Base-by-base conservation (phyloP, 2,888 invertebrate genomes). In the Cephus spinipes region DNA sequence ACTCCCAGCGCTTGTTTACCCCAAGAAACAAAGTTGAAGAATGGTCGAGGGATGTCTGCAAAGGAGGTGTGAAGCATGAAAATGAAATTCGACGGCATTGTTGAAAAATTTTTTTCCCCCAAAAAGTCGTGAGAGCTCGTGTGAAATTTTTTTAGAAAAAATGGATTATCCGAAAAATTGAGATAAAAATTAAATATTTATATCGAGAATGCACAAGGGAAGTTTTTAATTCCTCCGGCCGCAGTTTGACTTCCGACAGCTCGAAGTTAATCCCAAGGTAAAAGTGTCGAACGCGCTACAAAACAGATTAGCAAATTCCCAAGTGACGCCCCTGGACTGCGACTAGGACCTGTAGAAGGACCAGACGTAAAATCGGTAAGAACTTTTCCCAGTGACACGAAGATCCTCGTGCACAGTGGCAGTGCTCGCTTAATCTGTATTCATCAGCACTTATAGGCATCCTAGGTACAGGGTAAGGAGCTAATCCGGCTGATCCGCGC, bases 401-500 rank as follows among this genome's bases (percentile, higher is more conserved):
- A 9, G 55, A 55, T 55, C 55, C 55, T 55, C 15, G 85, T 83
- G 86, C 87, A 81, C 82, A 86, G 85, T 83, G 31, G 31, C 81
- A 83, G 85, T 82, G 84, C 85, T 87, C 85, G 84, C 81, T 89
- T 90, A 90, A 90, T 90, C 90, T 88, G 88, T 85, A 89, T 90
- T 90, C 90, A 90, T 90, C 90, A 88, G 86, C 87, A 88, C 87
- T 89, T 88, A 89, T 89, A 89, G 88, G 85, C 87, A 83, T 83
- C 84, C 84, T 83, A 81, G 86, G 84, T 81, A 82, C 81, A 85
- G 85, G 84, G 86, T 86, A 87, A 88, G 85, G 85, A 84, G 86
- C 82, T 90, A 90, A 90, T 89, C 90, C 88, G 89, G 89, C 89
- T 90, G 81, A 90, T 90, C 90, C 89, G 85, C 85, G 87, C 89